A percentile compares a stretch with the other conserved stretches of the same genome.
These are phyloP conservation scores for Eupristina koningsbergeri DNA, from an alignment of 1,140 invertebrate genomes.

Conservation along the genomic window DNA sequence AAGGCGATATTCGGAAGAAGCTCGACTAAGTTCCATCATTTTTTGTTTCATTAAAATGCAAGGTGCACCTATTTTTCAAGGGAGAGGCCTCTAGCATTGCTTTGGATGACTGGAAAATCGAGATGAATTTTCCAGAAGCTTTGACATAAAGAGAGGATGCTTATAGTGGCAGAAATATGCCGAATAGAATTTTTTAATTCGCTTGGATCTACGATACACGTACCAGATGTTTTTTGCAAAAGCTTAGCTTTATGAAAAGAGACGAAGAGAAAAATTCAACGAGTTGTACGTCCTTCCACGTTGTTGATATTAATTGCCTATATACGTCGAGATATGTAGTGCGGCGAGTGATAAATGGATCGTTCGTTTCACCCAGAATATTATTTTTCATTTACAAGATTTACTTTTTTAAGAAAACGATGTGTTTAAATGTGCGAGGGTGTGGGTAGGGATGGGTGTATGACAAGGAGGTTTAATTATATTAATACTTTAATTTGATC, in stretches of 20 bases:
- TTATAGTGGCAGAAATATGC: background rate
- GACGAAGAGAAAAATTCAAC: constrained; percentile 4
- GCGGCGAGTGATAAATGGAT: constrained; percentile 3
- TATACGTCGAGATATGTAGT: background rate
- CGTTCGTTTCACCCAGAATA: background rate
- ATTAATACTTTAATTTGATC: background rate
- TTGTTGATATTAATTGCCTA: constrained; percentile 9
- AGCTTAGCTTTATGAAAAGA: constrained; percentile 9
- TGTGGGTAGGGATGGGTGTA: too few relatives aligned
- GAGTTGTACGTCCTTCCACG: background rate
- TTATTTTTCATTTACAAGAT: background rate
- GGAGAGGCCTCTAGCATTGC: background rate
- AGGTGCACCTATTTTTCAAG: background rate
- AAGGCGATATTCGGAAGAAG: background rate
- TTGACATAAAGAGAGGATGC: background rate
- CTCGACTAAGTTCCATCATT: background rate
- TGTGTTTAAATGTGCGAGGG: background rate
- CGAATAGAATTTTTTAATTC: constrained; percentile 23
- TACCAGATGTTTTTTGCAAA: background rate
- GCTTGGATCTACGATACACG: background rate
- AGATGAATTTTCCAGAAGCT: constrained; percentile 20
- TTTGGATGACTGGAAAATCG: background rate
- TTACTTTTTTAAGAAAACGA: background rate
- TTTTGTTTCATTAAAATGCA: background rate
- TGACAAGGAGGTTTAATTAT: background rate